A percentile compares a stretch with the other conserved stretches of the same genome.
These are phyloP conservation scores for Heterodera schachtii DNA, from an alignment of 1,140 invertebrate species.

Conservation along the genomic window DNA sequence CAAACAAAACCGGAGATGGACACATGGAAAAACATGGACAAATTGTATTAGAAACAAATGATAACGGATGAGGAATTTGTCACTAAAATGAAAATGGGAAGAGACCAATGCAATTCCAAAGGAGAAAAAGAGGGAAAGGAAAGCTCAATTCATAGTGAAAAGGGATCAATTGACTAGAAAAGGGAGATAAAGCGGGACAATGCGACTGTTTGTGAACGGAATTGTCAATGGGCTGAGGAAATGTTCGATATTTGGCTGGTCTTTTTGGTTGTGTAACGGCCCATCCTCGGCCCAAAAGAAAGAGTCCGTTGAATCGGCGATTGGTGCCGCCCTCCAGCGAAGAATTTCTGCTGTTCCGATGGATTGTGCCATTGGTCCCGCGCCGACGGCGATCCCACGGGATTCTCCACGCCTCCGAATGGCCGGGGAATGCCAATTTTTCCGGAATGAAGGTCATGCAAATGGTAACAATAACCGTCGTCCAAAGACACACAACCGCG, in stretches of 20 bases:
- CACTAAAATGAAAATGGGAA: background rate
- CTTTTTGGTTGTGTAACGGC: conserved; percentile 20
- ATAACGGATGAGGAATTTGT: background rate
- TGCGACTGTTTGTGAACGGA: background rate
- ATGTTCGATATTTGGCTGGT: conserved; percentile 13
- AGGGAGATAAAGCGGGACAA: background rate
- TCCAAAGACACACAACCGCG: conserved; percentile 49
- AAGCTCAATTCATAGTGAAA: background rate
- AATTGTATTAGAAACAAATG: no score
- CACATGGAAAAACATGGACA: no score
- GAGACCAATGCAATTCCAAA: background rate
- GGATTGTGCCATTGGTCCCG: background rate
- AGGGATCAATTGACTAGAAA: background rate
- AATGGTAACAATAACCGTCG: conserved; percentile 55
- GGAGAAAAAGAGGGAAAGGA: background rate
- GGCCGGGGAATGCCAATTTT: background rate
- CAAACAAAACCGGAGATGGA: no score
- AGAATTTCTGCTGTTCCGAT: background rate
- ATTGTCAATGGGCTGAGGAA: background rate
- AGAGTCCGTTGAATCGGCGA: conserved; percentile 20
- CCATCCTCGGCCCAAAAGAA: conserved; percentile 17
- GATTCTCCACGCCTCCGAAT: background rate
- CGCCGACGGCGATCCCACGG: background rate
- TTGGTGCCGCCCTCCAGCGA: background rate
- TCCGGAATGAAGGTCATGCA: conserved; percentile 54